Evolutionary conservation across 1,140 invertebrate genomes (phyloP).

Genomic region (Zaprionus vittiger): DNA sequence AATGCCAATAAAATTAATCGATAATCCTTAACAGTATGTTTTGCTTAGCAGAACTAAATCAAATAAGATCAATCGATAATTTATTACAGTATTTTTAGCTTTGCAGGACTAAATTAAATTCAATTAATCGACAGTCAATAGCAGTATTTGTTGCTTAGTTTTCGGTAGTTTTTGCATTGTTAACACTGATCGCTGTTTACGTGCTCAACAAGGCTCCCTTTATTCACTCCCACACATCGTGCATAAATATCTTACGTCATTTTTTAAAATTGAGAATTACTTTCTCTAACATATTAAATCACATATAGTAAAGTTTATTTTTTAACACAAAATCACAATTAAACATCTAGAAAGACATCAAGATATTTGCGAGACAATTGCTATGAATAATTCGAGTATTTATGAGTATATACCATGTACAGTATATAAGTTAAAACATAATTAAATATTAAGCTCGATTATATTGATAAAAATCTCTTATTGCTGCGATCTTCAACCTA

Average conservation of each 20-base stretch:
- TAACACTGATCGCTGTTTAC: no score
- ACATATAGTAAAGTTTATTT: slow-evolving; percentile 1
- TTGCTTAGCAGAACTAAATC: no score
- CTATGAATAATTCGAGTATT: not conserved
- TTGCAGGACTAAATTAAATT: no score
- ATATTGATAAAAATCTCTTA: not conserved
- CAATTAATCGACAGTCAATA: no score
- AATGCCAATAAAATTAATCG: no score
- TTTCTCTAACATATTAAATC: not conserved
- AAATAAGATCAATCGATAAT: no score
- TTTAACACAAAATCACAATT: slow-evolving; percentile 2
- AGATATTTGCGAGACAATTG: not conserved
- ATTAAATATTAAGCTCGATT: slow-evolving; percentile 7
- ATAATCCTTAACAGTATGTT: no score
- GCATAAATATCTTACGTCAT: not conserved
- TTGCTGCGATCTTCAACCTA: not conserved
- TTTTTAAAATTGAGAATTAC: not conserved
- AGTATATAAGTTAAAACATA: slow-evolving; percentile 6
- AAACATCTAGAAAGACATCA: not conserved
- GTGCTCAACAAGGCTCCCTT: no score
- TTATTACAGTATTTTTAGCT: no score
- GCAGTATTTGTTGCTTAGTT: no score
- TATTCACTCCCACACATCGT: not conserved
- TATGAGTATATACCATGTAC: not conserved
- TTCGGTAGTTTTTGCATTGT: no score